These are phyloP conservation scores for Xestia c-nigrum DNA, from an alignment of 2,888 invertebrate genomes.

Conservation along the genomic window DNA sequence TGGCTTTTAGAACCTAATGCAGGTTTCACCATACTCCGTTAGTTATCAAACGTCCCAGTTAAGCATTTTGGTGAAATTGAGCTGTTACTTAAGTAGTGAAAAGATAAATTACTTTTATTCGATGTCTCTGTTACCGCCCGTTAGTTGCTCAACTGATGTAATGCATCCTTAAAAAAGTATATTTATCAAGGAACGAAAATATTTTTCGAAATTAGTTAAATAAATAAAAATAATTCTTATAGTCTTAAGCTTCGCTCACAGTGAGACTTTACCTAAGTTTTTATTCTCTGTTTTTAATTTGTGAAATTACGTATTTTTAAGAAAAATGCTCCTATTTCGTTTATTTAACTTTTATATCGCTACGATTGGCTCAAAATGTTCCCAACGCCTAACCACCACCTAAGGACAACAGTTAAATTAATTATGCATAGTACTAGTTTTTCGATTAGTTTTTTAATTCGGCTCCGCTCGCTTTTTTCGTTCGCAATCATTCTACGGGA, in stretches of 20 bases:
- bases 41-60: neutral
- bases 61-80: neutral
- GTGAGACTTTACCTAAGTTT: conserved; percentile 50
- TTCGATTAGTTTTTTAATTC: neutral
- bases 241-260: conserved; percentile 56
- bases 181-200: conserved; percentile 29
- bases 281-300: conserved; percentile 19
- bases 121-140: neutral
- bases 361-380: neutral
- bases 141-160: conserved; percentile 13
- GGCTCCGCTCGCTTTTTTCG: neutral
- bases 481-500: neutral
- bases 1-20: neutral
- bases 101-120: neutral
- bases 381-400: neutral
- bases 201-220: conserved; percentile 45
- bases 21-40: neutral
- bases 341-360: conserved; percentile 29
- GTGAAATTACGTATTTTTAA: conserved; percentile 37
- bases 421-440: neutral
- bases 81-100: neutral
- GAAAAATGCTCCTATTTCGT: conserved; percentile 3
- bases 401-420: neutral
- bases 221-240: conserved; percentile 30
- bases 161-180: neutral